A percentile compares a stretch with the other conserved stretches of the same genome.
Conservation (phyloP, 2,888 invertebrate species). For the Pristionchus maxplancki region DNA sequence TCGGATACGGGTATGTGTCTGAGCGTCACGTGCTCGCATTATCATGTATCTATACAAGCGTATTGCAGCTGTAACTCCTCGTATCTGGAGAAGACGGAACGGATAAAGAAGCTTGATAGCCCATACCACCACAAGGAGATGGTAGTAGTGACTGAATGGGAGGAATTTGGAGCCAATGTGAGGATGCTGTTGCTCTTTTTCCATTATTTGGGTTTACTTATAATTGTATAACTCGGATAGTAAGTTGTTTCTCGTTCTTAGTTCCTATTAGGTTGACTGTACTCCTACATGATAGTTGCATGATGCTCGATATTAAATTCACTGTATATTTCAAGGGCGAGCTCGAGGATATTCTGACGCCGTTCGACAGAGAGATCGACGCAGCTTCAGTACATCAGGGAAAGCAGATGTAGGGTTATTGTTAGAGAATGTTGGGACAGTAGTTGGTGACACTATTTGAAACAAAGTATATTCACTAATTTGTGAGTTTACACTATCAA, state of each 20-base stretch:
- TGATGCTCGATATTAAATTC: too few species aligned
- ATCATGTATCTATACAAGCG: too few species aligned
- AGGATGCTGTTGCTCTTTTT: background rate
- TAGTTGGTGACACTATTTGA: too few species aligned
- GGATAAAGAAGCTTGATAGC: constrained; percentile 75
- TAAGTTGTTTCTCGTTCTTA: too few species aligned
- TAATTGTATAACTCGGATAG: too few species aligned
- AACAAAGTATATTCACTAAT: too few species aligned
- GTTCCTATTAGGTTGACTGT: too few species aligned
- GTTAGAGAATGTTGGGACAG: too few species aligned
- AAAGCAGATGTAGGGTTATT: constrained; percentile 77
- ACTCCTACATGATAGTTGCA: too few species aligned
- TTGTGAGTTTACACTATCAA: too few species aligned
- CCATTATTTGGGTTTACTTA: too few species aligned
- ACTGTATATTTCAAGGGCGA: constrained; percentile 67
- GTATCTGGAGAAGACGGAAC: constrained; percentile 75
- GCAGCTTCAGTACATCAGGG: constrained; percentile 76
- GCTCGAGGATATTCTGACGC: constrained; percentile 73
- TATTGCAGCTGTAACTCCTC: constrained; percentile 76
- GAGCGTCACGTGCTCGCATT: too few species aligned
- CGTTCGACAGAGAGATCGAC: constrained; percentile 76
- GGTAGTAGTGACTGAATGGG: constrained; percentile 78
- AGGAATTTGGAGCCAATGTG: constrained; percentile 73
- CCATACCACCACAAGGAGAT: constrained; percentile 73
- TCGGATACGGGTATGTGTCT: constrained; percentile 77